phyloP scores from a whole-genome alignment of 2,113 vertebrate genomes.

The Phalacrocorax brasilianus region DNA sequence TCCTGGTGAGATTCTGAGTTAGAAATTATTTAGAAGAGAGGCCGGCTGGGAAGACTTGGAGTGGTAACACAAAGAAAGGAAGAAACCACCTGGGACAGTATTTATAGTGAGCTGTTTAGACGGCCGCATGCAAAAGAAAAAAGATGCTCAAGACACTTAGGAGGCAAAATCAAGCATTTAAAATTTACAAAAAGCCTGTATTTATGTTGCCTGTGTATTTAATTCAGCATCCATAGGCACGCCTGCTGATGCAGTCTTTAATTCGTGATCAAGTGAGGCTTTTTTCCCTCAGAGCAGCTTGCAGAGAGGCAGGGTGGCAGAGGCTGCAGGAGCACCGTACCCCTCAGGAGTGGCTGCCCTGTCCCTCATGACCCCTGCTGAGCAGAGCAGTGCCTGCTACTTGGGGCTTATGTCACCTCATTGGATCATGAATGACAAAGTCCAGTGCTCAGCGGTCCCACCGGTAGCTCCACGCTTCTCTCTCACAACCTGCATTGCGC shows the following conservation, averaged over 20 bases:
- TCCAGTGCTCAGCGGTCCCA: not conserved
- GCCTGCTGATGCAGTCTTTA: not conserved
- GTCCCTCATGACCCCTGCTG: not conserved
- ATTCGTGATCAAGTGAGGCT: not conserved
- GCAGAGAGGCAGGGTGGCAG: not conserved
- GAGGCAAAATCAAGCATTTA: not conserved
- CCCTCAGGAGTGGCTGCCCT: rapidly evolving
- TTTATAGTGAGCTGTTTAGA: not conserved
- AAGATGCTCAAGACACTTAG: not conserved
- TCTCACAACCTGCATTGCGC: not conserved
- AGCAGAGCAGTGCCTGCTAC: not conserved
- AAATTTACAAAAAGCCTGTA: not conserved
- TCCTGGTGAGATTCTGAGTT: not conserved
- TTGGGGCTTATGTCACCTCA: not conserved
- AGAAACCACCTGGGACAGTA: not conserved
- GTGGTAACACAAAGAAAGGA: not conserved
- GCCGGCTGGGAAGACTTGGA: not conserved
- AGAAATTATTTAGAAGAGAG: constrained; percentile 2
- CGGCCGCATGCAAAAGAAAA: not conserved
- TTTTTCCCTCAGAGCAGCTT: not conserved
- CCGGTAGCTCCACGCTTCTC: not conserved
- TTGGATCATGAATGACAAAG: not conserved
- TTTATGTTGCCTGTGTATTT: not conserved
- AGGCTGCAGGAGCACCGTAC: not conserved
- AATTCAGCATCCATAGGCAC: not conserved